Evolutionary conservation across 2,888 invertebrate species (phyloP), one percentile per base, ranked within the genome.

Genomic region (Xanthostigma xanthostigma): DNA sequence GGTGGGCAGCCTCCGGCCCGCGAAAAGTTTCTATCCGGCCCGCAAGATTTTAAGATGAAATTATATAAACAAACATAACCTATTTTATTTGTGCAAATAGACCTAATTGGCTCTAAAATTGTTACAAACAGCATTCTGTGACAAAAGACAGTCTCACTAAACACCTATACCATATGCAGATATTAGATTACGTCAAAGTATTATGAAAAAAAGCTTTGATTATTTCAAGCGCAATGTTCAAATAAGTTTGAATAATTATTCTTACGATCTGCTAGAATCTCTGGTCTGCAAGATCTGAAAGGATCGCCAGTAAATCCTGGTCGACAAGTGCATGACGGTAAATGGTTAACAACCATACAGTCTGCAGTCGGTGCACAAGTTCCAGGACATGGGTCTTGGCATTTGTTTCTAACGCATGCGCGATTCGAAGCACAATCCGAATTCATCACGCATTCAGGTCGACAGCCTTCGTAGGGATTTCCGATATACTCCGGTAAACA

Each of bases 401-500:
- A 83, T 67, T 78, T 81, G 61, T 76, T 78, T 59, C 72, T 72
- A 53, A 74, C 72, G 62, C 82, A 83, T 42, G 80, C 76, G 62
- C 66, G 69, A 54, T 70, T 71, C 49, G 78, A 70, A n/a, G 76
- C 68, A 59, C 81, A 82, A 60, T 81, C 81, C 36, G 77, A 72
- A 63, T 80, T 78, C 41, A 76, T 67, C 55, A 76, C 67, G 60
- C 81, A 81, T 64, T 81, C 80, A 33, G 81, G 80, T 61, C 78
- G 73, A 60, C 84, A 84, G 50, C 77, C 76, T 68, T 81, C 78
- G 59, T 82, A 84, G 39, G 87, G 86, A 62, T 86, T 82, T 55
- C 88, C 87, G 56, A 79, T 75, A 64, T 81, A 81, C 53, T 81
- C 81, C 8, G 78, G 72, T 49, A 78, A 63, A 61, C 84, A 84